A percentile compares a stretch with the other conserved stretches of the same genome.
Evolutionary conservation across 2,113 vertebrate genomes (phyloP).

Genomic region (Galeopterus variegatus): DNA sequence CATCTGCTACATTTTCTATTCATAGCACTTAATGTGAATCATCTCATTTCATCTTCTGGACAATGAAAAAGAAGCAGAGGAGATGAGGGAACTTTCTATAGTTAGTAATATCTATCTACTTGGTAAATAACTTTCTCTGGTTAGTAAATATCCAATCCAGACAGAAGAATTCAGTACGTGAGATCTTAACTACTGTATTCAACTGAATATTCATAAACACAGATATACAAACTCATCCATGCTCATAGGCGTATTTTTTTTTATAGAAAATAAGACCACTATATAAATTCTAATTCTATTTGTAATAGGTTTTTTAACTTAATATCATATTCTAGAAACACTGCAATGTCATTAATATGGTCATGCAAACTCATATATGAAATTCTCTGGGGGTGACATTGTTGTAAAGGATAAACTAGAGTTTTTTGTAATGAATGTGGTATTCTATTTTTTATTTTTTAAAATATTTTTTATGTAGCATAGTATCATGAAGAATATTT

Average conservation of each 20-base stretch:
- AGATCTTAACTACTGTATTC: background rate
- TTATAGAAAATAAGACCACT: background rate
- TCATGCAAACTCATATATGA: background rate
- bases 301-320: background rate
- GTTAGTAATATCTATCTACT: background rate
- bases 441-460: background rate
- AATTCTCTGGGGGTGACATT: background rate
- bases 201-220: background rate
- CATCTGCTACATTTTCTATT: background rate
- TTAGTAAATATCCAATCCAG: background rate
- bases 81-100: background rate
- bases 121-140: background rate
- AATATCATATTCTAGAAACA: background rate
- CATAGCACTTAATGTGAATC: background rate
- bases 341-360: background rate
- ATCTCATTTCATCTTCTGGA: background rate
- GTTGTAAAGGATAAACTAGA: background rate
- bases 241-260: background rate
- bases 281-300: background rate
- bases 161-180: accelerated
- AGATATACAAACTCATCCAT: background rate
- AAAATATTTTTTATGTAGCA: background rate
- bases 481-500: background rate
- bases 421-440: accelerated
- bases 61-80: background rate